Percentiles rank a stretch among this genome's conserved stretches.
These are phyloP conservation scores for Cyanoramphus novaezelandiae DNA, from an alignment of 2,113 vertebrate species.

Conservation along the genomic window DNA sequence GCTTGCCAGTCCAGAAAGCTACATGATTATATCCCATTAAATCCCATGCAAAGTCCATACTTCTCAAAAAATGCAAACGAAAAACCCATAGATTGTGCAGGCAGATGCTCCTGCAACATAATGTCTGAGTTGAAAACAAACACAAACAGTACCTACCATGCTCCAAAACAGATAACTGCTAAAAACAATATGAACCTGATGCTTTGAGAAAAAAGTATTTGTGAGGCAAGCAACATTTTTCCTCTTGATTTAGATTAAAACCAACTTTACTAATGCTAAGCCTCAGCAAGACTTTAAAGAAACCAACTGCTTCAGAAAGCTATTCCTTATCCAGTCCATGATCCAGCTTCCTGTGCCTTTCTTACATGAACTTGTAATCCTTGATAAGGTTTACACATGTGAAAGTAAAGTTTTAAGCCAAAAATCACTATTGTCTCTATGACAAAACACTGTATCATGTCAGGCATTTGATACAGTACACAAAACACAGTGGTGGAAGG, in stretches of 20 bases:
- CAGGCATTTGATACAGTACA: neutral
- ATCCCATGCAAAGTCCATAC: neutral
- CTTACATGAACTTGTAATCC: neutral
- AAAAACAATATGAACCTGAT: neutral
- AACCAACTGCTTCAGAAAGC: neutral
- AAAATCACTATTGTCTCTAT: neutral
- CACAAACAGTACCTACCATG: neutral
- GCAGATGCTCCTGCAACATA: fast-evolving
- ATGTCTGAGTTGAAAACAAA: neutral
- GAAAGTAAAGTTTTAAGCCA: neutral
- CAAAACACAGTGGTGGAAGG: neutral
- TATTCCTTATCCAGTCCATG: neutral
- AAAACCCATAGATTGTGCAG: fast-evolving
- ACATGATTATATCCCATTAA: neutral
- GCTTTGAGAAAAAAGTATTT: neutral
- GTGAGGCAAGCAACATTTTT: neutral
- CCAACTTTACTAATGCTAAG: neutral
- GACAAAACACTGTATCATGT: neutral
- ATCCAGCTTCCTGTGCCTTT: neutral
- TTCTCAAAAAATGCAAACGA: neutral
- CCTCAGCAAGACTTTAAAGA: neutral
- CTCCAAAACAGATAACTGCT: neutral
- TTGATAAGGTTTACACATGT: neutral
- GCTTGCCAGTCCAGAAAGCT: neutral
- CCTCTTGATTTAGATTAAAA: neutral